A percentile compares a stretch with the other conserved stretches of the same genome.
Conservation (phyloP, 2,113 vertebrate genomes). For the Protobothrops mucrosquamatus region DNA sequence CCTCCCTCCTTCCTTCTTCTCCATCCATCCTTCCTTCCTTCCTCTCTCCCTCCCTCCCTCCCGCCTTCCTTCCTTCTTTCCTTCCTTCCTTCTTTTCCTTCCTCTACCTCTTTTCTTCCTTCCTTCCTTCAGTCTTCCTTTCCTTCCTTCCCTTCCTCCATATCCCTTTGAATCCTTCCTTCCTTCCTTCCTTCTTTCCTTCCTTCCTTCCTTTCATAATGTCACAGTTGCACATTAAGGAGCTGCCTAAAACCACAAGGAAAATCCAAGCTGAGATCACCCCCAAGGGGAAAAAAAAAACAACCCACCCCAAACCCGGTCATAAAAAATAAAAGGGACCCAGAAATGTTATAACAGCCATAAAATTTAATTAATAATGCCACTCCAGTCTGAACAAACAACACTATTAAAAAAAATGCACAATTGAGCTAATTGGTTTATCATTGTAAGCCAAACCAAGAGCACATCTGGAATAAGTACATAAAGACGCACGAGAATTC, state of each 20-base stretch:
- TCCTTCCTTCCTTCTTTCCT: too few species aligned
- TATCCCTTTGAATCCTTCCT: not conserved
- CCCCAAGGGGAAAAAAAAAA: not conserved
- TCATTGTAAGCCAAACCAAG: not conserved
- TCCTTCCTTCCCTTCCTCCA: not conserved
- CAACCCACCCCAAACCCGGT: not conserved
- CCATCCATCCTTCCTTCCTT: rapidly evolving
- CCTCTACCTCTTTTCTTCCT: too few species aligned
- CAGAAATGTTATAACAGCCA: not conserved
- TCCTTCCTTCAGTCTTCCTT: not conserved
- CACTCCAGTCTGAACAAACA: not conserved
- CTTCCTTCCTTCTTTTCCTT: not conserved
- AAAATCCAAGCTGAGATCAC: not conserved
- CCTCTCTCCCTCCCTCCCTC: too few species aligned
- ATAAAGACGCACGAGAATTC: not conserved
- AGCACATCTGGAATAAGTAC: not conserved
- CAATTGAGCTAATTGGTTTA: not conserved
- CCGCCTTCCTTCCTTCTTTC: not conserved
- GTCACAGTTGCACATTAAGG: not conserved
- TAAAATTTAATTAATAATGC: not conserved
- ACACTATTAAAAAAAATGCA: not conserved
- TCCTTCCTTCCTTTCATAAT: not conserved
- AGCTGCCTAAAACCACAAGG: not conserved
- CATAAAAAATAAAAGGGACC: not conserved
- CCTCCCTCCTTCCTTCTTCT: too few species aligned